A percentile compares a stretch with the other conserved stretches of the same genome.
Conservation (phyloP, 2,797 vertebrate genomes). For the Chiroxiphia lanceolata region DNA sequence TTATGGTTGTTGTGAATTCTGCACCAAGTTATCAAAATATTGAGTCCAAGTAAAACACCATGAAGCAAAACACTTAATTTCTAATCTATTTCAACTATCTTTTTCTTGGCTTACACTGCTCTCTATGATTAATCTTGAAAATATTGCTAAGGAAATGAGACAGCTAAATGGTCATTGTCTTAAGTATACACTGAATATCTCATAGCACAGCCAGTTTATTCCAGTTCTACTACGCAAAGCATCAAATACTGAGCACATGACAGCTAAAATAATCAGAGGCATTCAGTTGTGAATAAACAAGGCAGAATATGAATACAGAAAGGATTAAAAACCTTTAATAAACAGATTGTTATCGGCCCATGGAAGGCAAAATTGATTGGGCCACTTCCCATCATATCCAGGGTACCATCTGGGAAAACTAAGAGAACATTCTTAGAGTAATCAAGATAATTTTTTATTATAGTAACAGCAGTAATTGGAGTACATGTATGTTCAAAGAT, state of each 20-base stretch:
- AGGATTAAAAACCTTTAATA: not conserved
- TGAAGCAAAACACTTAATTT: not conserved
- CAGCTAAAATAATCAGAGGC: constrained; percentile 36
- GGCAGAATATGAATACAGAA: not conserved
- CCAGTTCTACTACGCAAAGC: not conserved
- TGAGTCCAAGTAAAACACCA: not conserved
- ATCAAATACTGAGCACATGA: not conserved
- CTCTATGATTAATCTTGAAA: constrained; percentile 13
- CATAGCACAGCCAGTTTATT: not conserved
- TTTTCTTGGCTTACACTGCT: not conserved
- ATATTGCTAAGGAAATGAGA: constrained; percentile 14
- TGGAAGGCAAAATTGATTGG: constrained; percentile 6
- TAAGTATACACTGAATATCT: not conserved
- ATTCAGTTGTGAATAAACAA: constrained; percentile 21
- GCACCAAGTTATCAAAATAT: not conserved
- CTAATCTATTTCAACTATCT: not conserved
- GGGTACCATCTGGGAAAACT: not conserved
- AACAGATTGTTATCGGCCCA: not conserved
- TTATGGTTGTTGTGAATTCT: not conserved
- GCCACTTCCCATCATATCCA: not conserved
- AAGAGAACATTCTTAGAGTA: not conserved
- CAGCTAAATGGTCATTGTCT: not conserved
- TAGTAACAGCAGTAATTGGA: not conserved
- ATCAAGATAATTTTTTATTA: not conserved
- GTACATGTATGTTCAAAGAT: not conserved